Evolutionary conservation across 2,113 vertebrate species (phyloP), one percentile per base, ranked within the genome.

Genomic region (Dasyurus viverrinus): DNA sequence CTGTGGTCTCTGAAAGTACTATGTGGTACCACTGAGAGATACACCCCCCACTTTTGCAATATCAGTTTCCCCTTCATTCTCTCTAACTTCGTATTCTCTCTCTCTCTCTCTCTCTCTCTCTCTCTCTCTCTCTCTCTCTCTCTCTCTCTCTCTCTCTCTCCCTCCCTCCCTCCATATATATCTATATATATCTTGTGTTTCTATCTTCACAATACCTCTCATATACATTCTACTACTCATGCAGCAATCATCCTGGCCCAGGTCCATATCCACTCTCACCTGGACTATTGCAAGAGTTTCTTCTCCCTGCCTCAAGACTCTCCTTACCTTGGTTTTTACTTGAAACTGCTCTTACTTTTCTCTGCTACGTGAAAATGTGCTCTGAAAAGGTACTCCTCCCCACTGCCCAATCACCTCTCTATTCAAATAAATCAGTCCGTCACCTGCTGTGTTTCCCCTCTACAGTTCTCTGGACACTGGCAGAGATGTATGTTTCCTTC

Each of bases 181-280:
- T 7, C 0, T 5, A 52, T 52, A 52, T 52, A 52, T 52, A 52
- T 9, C 50, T 52, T 52, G 50, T 52, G 50, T 52, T 52, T 84
- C n/a, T 42, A 8, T 42, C 16, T 36, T 42, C 68, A 84, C n/a
- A 84, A 42, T 84, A 42, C 19, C n/a, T 84, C 68, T 84, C 68
- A 84, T n/a, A 42, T 42, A 68, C 0, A 2, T 1, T 0, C 36
- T 16, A 22, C 68, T n/a, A 22, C 6, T 19, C 14, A n/a, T 10
- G 22, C n/a, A 42, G n/a, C 16, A 42, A 42, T 16, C 68, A 84
- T n/a, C n/a, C 68, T 84, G 22, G 68, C 42, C 7, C 6, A 0
- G n/a, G 6, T n/a, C n/a, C 19, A 84, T 42, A 42, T 8, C 19
- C 8, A 22, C 68, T 84, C n/a, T 23, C n/a, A 23, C n/a, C n/a